phyloP scores from a whole-genome alignment of 64 coral and sea anemone species.

The Montipora foliosa region DNA sequence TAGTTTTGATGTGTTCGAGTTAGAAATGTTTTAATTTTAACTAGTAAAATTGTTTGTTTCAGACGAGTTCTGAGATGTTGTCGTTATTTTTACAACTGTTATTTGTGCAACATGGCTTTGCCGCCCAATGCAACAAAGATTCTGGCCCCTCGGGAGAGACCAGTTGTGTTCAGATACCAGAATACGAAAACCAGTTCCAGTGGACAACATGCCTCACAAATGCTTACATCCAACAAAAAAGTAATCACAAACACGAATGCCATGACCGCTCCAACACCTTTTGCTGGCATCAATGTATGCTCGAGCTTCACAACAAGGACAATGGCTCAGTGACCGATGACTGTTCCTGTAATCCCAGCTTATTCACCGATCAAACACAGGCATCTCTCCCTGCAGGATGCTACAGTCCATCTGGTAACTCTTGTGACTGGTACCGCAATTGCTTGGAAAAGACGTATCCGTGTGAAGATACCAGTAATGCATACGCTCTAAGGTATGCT shows the following conservation, averaged over 20 bases:
- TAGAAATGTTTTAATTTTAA: no score
- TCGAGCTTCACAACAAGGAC: constrained; percentile 7
- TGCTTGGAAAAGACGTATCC: constrained; percentile 69
- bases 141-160: neutral
- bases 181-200: constrained; percentile 48
- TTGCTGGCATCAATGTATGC: constrained; percentile 78
- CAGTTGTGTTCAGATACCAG: neutral
- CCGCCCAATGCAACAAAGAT: constrained; percentile 3
- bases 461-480: constrained; percentile 48
- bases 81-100: neutral
- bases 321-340: constrained; percentile 14
- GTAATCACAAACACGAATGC: constrained; percentile 29
- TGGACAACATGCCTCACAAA: constrained; percentile 75
- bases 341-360: constrained; percentile 51
- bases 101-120: neutral
- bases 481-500: constrained; percentile 55
- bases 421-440: constrained; percentile 78
- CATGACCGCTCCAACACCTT: neutral
- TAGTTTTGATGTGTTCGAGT: no score
- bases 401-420: constrained; percentile 46
- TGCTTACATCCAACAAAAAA: constrained; percentile 74
- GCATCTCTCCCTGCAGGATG: constrained; percentile 10
- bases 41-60: no score
- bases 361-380: neutral
- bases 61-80: neutral